A percentile compares a stretch with the other conserved stretches of the same genome.
Evolutionary conservation across 2,113 vertebrate genomes (phyloP).

Genomic region (Ceyx melanurus): DNA sequence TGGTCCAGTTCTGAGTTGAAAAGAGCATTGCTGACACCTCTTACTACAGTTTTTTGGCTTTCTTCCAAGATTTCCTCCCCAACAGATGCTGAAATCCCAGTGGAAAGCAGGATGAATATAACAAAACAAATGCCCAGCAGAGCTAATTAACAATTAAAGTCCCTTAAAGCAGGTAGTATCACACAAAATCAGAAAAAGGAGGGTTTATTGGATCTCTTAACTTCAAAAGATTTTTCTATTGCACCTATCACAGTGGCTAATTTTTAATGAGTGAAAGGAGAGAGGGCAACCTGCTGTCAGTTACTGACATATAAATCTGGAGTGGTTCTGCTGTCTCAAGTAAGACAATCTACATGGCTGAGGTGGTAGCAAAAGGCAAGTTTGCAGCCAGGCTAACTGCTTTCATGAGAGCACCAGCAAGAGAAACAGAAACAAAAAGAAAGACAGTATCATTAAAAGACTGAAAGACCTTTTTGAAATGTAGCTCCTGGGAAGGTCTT

Average conservation of each 20-base stretch:
- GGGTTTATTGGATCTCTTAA: background rate
- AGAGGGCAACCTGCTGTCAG: background rate
- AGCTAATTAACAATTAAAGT: constrained; percentile 37
- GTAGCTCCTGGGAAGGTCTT: background rate
- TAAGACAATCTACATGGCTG: background rate
- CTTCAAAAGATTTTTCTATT: background rate
- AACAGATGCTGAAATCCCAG: constrained; percentile 26
- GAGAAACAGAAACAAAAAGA: background rate
- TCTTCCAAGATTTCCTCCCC: background rate
- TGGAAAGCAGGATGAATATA: constrained; percentile 1
- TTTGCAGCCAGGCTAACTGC: background rate
- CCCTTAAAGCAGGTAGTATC: background rate
- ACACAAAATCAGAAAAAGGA: background rate
- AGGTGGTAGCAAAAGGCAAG: background rate
- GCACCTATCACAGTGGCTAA: background rate
- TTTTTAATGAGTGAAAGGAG: background rate
- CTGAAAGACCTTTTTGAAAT: background rate
- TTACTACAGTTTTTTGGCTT: background rate
- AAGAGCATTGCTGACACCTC: background rate
- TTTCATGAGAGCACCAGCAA: background rate
- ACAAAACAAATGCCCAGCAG: background rate
- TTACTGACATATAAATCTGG: background rate
- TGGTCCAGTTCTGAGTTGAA: background rate
- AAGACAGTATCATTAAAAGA: background rate
- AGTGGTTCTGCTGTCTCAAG: background rate